Percentiles rank a stretch among this genome's conserved stretches.
Evolutionary conservation across 2,888 invertebrate species (phyloP).

Genomic region (Drosophila bunnanda): DNA sequence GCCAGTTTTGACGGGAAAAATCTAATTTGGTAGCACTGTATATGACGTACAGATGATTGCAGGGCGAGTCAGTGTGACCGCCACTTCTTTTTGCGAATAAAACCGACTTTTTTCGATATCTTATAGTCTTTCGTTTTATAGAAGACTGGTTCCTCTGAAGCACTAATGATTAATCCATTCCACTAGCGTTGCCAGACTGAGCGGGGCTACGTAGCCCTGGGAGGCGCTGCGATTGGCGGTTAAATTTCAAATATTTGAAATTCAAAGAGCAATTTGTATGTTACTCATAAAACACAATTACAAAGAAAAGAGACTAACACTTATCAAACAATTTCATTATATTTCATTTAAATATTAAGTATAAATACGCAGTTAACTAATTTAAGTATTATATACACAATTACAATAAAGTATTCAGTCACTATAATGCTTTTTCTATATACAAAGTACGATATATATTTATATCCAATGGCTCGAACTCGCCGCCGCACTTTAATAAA

Average conservation of each 20-base stretch:
- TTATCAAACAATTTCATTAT: conserved; percentile 77
- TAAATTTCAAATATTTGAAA: not conserved
- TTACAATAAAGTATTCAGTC: conserved; percentile 80
- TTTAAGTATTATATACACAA: conserved; percentile 79
- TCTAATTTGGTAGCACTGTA: too few relatives aligned
- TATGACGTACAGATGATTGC: too few relatives aligned
- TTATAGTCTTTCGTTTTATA: not conserved
- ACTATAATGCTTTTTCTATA: conserved; percentile 80
- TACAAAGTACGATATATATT: conserved; percentile 60
- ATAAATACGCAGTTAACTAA: conserved; percentile 78
- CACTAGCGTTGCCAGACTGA: not conserved
- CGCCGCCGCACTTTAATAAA: conserved; percentile 65
- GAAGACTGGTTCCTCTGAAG: not conserved
- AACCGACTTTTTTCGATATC: not conserved
- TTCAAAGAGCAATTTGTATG: not conserved
- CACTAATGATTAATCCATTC: too few relatives aligned
- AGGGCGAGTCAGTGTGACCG: not conserved
- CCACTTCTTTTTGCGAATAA: too few relatives aligned
- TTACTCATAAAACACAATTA: not conserved
- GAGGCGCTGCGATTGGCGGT: not conserved
- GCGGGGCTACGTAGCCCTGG: not conserved
- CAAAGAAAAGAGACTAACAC: not conserved
- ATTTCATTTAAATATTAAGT: conserved; percentile 78
- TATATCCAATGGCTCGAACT: conserved; percentile 63
- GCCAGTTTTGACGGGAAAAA: too few relatives aligned